A percentile compares a stretch with the other conserved stretches of the same genome.
Evolutionary conservation across 2,113 vertebrate species (phyloP).

Genomic region (Anthoscopus minutus): DNA sequence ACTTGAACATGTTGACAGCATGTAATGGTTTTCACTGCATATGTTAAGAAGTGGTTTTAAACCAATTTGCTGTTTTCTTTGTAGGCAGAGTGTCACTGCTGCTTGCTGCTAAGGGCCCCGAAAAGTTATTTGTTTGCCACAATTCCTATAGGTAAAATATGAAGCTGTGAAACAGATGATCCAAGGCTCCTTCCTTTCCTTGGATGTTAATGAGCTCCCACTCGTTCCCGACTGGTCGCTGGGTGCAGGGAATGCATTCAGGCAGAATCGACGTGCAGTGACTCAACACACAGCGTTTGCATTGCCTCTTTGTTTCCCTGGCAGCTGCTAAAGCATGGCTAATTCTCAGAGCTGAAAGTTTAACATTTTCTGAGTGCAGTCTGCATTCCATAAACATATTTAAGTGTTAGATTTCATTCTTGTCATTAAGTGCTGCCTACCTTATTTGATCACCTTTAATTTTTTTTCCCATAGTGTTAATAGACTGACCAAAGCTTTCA

Average conservation of each 20-base stretch:
- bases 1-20: constrained; percentile 27
- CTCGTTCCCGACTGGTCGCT: not conserved
- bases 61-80: constrained; percentile 53
- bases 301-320: not conserved
- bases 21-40: not conserved
- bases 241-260: not conserved
- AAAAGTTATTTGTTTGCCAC: not conserved
- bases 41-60: constrained; percentile 32
- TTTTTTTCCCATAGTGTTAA: not conserved
- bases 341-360: not conserved
- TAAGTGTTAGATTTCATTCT: not conserved
- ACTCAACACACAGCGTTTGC: not conserved
- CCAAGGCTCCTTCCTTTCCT: not conserved
- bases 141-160: not conserved
- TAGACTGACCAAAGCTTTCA: not conserved
- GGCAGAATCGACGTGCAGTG: not conserved
- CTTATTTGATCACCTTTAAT: not conserved
- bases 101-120: not conserved
- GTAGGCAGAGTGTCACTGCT: constrained; percentile 25
- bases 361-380: not conserved
- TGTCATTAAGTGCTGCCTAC: not conserved
- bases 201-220: not conserved
- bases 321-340: not conserved
- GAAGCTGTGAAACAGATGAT: not conserved
- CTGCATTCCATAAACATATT: not conserved